phyloP scores from a whole-genome alignment of 1,140 invertebrate species.

The Leguminivora glycinivorella region DNA sequence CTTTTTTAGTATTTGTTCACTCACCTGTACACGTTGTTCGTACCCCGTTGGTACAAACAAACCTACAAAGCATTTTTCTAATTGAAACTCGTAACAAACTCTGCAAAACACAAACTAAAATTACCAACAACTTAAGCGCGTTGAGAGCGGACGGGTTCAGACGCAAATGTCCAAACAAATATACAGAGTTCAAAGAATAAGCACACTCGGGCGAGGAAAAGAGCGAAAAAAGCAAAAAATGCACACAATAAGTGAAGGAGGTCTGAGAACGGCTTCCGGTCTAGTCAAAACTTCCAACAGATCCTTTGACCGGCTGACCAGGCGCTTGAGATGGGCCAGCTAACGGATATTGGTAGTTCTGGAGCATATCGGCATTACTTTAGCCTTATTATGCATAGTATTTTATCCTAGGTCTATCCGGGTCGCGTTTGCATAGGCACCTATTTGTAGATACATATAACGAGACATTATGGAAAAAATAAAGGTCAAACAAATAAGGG shows the following conservation, averaged over 20 bases:
- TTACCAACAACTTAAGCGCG: slow-evolving; percentile 24
- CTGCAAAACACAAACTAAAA: slow-evolving; percentile 16
- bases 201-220: slow-evolving; percentile 58
- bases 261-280: slow-evolving; percentile 53
- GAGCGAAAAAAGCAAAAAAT: slow-evolving; percentile 62
- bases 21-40: not conserved
- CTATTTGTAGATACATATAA: no score
- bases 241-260: slow-evolving; percentile 62
- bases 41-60: not conserved
- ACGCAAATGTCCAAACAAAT: slow-evolving; percentile 70
- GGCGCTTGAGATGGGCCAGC: slow-evolving; percentile 43
- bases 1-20: not conserved
- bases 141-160: slow-evolving; percentile 40
- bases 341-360: slow-evolving; percentile 26
- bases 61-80: slow-evolving; percentile 5
- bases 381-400: not conserved
- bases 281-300: slow-evolving; percentile 58
- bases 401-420: not conserved
- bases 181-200: slow-evolving; percentile 66
- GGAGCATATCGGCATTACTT: slow-evolving; percentile 10
- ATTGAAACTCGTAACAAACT: not conserved
- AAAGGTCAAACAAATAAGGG: no score
- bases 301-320: slow-evolving; percentile 65
- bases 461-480: no score
- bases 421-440: no score